Percentiles rank a stretch among this genome's conserved stretches.
Evolutionary conservation across 2,888 invertebrate genomes (phyloP).

Genomic region (Suillia variegata): DNA sequence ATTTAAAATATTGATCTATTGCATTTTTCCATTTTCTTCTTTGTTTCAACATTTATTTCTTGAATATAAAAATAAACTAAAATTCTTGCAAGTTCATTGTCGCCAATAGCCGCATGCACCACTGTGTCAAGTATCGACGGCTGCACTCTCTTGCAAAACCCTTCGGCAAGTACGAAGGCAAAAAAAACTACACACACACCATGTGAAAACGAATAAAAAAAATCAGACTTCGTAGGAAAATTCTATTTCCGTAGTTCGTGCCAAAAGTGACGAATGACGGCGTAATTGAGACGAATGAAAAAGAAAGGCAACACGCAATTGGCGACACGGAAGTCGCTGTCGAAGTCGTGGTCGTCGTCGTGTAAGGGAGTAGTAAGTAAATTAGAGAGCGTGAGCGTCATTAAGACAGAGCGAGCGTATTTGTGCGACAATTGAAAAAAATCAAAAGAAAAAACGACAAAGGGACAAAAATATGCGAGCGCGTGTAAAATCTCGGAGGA

Average conservation of each 20-base stretch:
- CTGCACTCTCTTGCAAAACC: background rate
- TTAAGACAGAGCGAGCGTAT: too few species aligned
- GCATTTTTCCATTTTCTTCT: background rate
- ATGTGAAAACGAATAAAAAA: background rate
- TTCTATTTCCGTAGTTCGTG: slow-evolving; percentile 1
- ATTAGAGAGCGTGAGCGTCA: too few species aligned
- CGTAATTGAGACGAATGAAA: background rate
- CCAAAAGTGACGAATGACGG: background rate
- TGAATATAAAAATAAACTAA: background rate
- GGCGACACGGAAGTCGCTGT: background rate
- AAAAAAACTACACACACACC: background rate
- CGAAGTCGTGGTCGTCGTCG: too few species aligned
- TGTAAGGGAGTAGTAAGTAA: too few species aligned
- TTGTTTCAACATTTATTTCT: background rate
- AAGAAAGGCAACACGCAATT: background rate
- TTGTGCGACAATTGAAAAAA: too few species aligned
- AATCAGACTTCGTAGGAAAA: background rate
- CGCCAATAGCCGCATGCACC: background rate
- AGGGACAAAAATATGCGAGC: too few species aligned
- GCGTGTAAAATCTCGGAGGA: too few species aligned
- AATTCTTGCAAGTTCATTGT: background rate
- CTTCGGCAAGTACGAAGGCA: background rate
- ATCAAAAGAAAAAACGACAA: too few species aligned
- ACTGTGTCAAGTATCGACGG: background rate
- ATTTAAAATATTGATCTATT: background rate